Base-by-base conservation (phyloP, 2,888 invertebrate genomes). In the Trissoscelio sp. region DNA sequence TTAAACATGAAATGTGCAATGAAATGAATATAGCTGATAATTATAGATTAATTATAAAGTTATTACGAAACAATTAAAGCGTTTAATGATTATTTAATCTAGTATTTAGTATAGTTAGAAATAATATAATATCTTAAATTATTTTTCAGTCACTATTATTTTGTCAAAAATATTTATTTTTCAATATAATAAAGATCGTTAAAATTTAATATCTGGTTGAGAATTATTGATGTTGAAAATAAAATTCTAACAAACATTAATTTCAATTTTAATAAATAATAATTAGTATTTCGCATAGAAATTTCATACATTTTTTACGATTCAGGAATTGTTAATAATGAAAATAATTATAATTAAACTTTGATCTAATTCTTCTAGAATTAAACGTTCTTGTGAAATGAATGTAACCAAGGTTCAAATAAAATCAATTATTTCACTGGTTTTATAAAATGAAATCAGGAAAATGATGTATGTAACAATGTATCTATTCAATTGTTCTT, bases 1-100 rank as follows among this genome's bases (percentile, higher is more conserved):
- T 74, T 74, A 72, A 44, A 53, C 53, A 18, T 18, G 14, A 60
- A 60, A 51, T n/a, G 53, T 64, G 62, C 73, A n/a, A n/a, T n/a
- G n/a, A n/a, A 73, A 73, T 73, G 22, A 60, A 42, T 53, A 24
- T 51, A 60, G 57, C 12, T 60, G 9, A 39, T 60, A 37, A 51
- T 51, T 14, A n/a, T 58, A 57, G 18, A 44, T 28, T 37, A 57
- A 48, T 20, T 34, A 48, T 9, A 46, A 34, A 34, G 34, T 11
- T 34, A 34, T 34, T 34, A 34, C 34, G 11, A 34, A 34, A 34
- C 9, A 34, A 9, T 5, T 11, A 9, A 5, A 34, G 34, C 34
- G 34, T 34, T 34, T 9, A 9, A 34, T 5, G 7, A 34, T 34
- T 34, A 34, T 34, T 9, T 34, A 34, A 34, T 34, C 1, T 34